These are phyloP conservation scores for Arenaria interpres DNA, from an alignment of 2,113 vertebrate genomes.

Conservation along the genomic window DNA sequence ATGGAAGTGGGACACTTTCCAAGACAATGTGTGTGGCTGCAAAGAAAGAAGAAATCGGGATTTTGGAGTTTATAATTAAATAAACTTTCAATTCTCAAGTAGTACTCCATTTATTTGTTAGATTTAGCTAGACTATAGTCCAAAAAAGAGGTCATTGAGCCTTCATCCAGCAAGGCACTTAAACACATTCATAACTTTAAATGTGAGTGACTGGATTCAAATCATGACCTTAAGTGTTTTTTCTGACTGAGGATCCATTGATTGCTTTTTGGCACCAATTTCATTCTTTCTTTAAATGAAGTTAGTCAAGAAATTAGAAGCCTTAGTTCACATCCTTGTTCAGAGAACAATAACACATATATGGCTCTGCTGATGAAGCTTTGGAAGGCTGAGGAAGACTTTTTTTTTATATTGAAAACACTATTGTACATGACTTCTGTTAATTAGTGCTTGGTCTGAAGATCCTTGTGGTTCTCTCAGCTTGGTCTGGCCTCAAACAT, in stretches of 20 bases:
- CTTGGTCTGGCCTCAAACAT: background rate
- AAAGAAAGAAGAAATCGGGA: background rate
- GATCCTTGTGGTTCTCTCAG: background rate
- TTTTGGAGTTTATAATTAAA: background rate
- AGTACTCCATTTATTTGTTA: background rate
- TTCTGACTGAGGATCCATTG: background rate
- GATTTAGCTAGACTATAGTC: background rate
- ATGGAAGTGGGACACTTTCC: background rate
- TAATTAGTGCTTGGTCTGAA: conserved; percentile 6
- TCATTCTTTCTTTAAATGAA: conserved; percentile 1
- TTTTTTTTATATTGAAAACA: background rate
- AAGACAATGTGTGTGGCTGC: background rate
- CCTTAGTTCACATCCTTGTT: background rate
- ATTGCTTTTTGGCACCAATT: conserved; percentile 32
- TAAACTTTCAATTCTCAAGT: background rate
- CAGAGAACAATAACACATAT: background rate
- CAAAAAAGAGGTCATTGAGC: background rate
- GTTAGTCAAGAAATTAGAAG: conserved; percentile 7
- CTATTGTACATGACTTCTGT: background rate
- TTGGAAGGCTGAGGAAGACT: background rate
- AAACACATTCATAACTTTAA: background rate
- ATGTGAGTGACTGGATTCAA: background rate
- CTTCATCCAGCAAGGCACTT: background rate
- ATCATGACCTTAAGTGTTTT: background rate
- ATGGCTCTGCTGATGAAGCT: background rate